phyloP scores from a whole-genome alignment of 2,113 vertebrate species.

The Brevimyrus niger region DNA sequence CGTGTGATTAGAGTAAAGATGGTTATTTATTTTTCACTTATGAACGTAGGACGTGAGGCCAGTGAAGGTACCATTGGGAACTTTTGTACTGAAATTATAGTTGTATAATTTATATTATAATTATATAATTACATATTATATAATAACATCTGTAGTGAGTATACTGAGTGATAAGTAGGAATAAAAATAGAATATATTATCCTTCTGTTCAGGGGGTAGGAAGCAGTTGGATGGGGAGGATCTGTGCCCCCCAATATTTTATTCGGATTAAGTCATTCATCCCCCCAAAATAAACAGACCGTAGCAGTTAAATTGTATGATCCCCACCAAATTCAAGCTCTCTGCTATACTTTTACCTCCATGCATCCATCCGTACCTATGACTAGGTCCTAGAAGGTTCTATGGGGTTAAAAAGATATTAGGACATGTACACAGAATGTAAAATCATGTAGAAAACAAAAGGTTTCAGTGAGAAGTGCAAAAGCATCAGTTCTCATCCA shows the following conservation, averaged over 20 bases:
- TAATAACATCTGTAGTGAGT: background rate
- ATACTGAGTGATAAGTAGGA: background rate
- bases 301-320: background rate
- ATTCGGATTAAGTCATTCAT: background rate
- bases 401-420: background rate
- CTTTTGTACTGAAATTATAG: background rate
- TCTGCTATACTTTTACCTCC: background rate
- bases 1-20: background rate
- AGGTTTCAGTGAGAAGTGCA: background rate
- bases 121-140: too few relatives aligned
- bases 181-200: background rate
- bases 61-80: background rate
- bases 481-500: background rate
- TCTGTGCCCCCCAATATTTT: background rate
- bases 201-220: background rate
- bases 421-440: background rate
- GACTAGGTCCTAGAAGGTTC: background rate
- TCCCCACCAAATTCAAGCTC: background rate
- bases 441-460: background rate
- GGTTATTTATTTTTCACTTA: background rate
- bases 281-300: background rate
- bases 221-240: background rate
- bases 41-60: background rate
- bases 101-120: too few relatives aligned
- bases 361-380: background rate